These are phyloP conservation scores for Sepioteuthis lessoniana DNA, from an alignment of 2,888 invertebrate genomes.

Conservation along the genomic window DNA sequence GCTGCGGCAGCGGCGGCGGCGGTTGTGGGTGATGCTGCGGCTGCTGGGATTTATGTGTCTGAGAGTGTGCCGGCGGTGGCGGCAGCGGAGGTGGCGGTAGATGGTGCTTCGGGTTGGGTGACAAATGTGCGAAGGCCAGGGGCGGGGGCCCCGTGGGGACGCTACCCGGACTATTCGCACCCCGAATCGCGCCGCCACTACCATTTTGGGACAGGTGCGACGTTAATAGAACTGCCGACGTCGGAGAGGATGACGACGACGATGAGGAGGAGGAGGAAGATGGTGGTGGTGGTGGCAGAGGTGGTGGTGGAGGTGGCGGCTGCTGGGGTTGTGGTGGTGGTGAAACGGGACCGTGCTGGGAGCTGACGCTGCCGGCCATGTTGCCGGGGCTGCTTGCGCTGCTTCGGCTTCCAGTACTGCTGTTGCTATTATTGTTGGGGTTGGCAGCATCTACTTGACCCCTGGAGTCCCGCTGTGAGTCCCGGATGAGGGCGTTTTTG, in stretches of 20 bases:
- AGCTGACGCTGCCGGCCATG: constrained; percentile 10
- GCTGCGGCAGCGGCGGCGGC: background rate
- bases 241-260: background rate
- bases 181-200: background rate
- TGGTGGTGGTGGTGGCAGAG: background rate
- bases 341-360: background rate
- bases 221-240: constrained; percentile 1
- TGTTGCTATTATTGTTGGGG: background rate
- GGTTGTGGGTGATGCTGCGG: background rate
- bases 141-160: background rate
- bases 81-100: background rate
- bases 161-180: background rate
- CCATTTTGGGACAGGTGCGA: background rate
- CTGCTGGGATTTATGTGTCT: background rate
- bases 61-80: background rate
- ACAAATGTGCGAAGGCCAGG: background rate
- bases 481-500: constrained; percentile 75
- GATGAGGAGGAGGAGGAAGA: background rate
- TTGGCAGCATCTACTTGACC: background rate
- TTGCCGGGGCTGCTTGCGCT: background rate
- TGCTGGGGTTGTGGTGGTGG: background rate
- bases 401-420: constrained; percentile 12
- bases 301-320: background rate
- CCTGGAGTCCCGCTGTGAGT: background rate
- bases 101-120: background rate